phyloP scores from a whole-genome alignment of 2,797 vertebrate genomes.

The Sebastes vulpes region DNA sequence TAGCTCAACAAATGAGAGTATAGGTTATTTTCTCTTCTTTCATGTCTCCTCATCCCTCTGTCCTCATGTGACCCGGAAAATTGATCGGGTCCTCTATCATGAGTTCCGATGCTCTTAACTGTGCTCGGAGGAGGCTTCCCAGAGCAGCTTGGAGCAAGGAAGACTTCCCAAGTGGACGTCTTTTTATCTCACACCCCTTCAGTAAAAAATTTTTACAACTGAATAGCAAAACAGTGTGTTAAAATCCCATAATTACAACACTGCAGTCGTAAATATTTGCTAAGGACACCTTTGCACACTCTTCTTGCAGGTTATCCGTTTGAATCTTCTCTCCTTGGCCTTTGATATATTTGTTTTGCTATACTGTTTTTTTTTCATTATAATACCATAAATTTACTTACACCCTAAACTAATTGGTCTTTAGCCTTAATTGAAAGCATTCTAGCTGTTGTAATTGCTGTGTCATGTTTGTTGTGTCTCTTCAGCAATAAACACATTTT shows the following conservation, averaged over 20 bases:
- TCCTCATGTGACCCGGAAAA: conserved; percentile 39
- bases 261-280: neutral
- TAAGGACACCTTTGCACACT: neutral
- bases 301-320: neutral
- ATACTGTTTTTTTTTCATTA: conserved; percentile 1
- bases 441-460: conserved; percentile 34
- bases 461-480: conserved; percentile 48
- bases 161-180: conserved; percentile 27
- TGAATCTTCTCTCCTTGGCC: neutral
- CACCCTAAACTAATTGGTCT: conserved; percentile 2
- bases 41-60: conserved; percentile 37
- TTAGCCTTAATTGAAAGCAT: conserved; percentile 11
- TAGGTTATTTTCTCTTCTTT: conserved; percentile 34
- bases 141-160: conserved; percentile 47
- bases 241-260: neutral
- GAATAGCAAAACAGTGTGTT: neutral
- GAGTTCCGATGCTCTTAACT: conserved; percentile 29
- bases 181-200: neutral
- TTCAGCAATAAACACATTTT: conserved; percentile 62
- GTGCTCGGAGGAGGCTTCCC: conserved; percentile 39
- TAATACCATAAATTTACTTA: neutral
- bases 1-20: neutral
- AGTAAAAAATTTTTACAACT: neutral
- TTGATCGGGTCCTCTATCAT: conserved; percentile 35
- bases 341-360: neutral